phyloP scores from a whole-genome alignment of 2,888 invertebrate genomes.

The Tipula vernalis region DNA sequence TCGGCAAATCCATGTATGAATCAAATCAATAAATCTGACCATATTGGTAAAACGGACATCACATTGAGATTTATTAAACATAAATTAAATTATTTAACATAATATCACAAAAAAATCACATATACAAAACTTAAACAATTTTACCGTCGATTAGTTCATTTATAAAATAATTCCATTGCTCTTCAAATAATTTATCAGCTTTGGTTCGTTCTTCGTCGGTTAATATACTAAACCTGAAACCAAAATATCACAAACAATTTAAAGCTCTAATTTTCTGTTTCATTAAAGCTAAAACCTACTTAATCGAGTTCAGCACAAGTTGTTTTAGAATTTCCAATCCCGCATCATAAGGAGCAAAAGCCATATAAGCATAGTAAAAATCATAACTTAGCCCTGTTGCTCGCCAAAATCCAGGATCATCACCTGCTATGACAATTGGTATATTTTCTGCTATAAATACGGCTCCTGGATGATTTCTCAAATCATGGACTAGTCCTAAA shows the following conservation, averaged over 20 bases:
- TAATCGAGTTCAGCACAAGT: constrained; percentile 47
- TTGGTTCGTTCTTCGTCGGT: constrained; percentile 20
- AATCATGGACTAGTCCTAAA: constrained; percentile 38
- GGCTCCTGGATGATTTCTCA: constrained; percentile 51
- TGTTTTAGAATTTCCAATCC: constrained; percentile 48
- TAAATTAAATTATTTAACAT: background rate
- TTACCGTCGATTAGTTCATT: constrained; percentile 24
- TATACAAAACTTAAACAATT: background rate
- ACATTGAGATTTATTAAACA: background rate
- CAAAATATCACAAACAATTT: background rate
- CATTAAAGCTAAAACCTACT: constrained; percentile 22
- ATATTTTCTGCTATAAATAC: constrained; percentile 41
- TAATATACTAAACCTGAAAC: constrained; percentile 25
- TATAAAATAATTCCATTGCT: constrained; percentile 26
- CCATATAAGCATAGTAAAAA: constrained; percentile 54
- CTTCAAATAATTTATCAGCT: constrained; percentile 23
- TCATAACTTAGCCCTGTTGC: constrained; percentile 49
- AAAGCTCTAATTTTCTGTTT: background rate
- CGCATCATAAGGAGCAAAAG: constrained; percentile 42
- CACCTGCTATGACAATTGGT: constrained; percentile 49
- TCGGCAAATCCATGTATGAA: too few relatives aligned
- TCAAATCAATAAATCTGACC: background rate
- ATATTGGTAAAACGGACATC: background rate
- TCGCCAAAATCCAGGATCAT: constrained; percentile 53
- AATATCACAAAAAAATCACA: background rate